phyloP scores from a whole-genome alignment of 2,113 vertebrate genomes.

The Cyanoderma ruficeps region DNA sequence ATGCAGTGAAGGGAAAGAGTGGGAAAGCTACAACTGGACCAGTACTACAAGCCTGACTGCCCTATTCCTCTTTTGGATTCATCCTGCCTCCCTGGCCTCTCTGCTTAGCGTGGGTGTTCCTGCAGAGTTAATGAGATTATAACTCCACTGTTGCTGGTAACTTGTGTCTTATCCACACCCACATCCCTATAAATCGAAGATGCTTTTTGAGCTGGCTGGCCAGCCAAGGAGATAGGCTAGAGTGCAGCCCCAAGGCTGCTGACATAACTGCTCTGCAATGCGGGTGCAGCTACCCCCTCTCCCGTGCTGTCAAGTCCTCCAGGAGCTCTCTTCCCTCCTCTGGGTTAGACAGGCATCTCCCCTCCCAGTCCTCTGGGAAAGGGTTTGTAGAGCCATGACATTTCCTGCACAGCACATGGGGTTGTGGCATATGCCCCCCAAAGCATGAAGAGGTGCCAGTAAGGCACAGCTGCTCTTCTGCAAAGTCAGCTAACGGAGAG shows the following conservation, averaged over 20 bases:
- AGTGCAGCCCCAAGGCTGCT: background rate
- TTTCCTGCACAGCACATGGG: background rate
- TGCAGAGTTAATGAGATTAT: conserved; percentile 37
- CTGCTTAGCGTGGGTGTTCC: conserved; percentile 1
- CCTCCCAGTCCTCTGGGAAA: background rate
- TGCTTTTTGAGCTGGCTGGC: background rate
- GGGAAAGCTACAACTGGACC: background rate
- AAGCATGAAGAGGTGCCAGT: background rate
- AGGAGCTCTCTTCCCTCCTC: background rate
- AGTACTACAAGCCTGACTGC: background rate
- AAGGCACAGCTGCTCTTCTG: background rate
- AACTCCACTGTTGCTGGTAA: conserved; percentile 10
- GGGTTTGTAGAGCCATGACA: background rate
- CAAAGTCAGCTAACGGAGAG: background rate
- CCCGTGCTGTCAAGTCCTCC: background rate
- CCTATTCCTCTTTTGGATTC: background rate
- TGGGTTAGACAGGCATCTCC: background rate
- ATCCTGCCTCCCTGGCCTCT: background rate
- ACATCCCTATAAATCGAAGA: conserved; percentile 15
- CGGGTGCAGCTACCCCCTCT: background rate
- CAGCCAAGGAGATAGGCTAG: background rate
- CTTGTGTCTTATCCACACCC: conserved; percentile 18
- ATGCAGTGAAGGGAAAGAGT: background rate
- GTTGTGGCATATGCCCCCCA: background rate
- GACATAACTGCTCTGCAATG: background rate